Percentiles rank a stretch among this genome's conserved stretches.
Conservation (phyloP, 1,140 invertebrate species). For the Metaphire vulgaris region DNA sequence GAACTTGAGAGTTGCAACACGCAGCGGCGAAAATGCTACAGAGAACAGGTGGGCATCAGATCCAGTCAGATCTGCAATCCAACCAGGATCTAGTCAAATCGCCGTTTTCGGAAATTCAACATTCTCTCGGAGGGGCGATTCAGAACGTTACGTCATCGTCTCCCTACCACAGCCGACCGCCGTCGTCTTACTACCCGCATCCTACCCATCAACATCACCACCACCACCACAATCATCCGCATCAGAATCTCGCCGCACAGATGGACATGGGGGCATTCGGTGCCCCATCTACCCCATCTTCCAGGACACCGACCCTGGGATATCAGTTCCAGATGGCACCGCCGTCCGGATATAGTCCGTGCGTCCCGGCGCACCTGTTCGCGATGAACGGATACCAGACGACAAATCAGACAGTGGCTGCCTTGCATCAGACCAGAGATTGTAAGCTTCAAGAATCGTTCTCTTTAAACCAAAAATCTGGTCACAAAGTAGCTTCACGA, state of each 20-base stretch:
- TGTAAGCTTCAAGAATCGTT: neutral
- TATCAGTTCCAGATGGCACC: neutral
- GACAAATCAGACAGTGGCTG: too few relatives aligned
- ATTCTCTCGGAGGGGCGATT: neutral
- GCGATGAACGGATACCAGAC: neutral
- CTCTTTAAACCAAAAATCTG: too few relatives aligned
- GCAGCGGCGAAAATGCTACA: neutral
- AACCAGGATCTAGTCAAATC: neutral
- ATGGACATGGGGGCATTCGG: slow-evolving; percentile 1
- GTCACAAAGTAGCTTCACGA: too few relatives aligned
- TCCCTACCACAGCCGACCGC: neutral
- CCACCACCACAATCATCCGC: neutral
- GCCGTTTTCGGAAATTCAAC: neutral
- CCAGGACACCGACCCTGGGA: neutral
- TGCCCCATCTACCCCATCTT: neutral
- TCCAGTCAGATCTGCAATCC: neutral
- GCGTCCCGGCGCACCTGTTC: neutral
- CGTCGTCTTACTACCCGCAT: neutral
- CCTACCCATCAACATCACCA: neutral
- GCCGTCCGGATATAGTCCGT: neutral
- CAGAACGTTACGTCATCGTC: neutral
- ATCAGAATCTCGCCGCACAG: neutral
- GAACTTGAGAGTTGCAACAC: neutral
- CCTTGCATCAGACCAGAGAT: neutral
- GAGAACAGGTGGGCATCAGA: neutral